Base-by-base conservation (phyloP, 1,140 invertebrate genomes). In the Acromyrmex charruanus region DNA sequence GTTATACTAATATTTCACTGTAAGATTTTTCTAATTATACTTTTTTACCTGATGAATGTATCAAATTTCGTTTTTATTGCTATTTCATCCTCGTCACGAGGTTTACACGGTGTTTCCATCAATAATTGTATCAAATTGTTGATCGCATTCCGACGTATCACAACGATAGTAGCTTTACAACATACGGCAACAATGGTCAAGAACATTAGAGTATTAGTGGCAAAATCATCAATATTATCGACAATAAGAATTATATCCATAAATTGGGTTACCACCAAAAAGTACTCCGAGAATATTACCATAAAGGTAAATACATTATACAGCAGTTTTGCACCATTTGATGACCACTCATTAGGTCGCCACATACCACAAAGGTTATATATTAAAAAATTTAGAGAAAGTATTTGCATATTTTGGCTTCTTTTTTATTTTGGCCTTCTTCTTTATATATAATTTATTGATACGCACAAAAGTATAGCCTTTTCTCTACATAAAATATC, bases 311-410 rank as follows among this genome's bases (percentile, higher is more conserved):
- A 87, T 2, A 28, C 0, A 12, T 55, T 61, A 25, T 87, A 87
- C 1, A 85, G 7, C 0, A 68, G 10, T 6, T 53, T 75, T 35
- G 65, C 82, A 1, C 14, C 9, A n/a, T 53, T 55, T 16, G 69
- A 75, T 4, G 80, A 35, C 80, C 80, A 87, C 12, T 72, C 3
- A 16, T 69, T 25, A 31, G 86, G 86, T 44, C 80, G 59, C 86
- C 86, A 87, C 21, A 86, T 12, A n/a, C 77, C 85, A 21, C 69
- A 31, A 1, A 72, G 21, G 0, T n/a, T 39, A 14, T 65, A 77
- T n/a, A 82, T 53, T 2, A 85, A 25, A 16, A 87, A 75, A 18
- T 72, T 75, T 31, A 87, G n/a, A 10, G 66, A 51, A 39, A 81
- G 25, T 49, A 69, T 44, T 18, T 63, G 55, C 75, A 84, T 68